These are phyloP conservation scores for Calyptommatus sinebrachiatus DNA, from an alignment of 2,113 vertebrate genomes.

Conservation along the genomic window DNA sequence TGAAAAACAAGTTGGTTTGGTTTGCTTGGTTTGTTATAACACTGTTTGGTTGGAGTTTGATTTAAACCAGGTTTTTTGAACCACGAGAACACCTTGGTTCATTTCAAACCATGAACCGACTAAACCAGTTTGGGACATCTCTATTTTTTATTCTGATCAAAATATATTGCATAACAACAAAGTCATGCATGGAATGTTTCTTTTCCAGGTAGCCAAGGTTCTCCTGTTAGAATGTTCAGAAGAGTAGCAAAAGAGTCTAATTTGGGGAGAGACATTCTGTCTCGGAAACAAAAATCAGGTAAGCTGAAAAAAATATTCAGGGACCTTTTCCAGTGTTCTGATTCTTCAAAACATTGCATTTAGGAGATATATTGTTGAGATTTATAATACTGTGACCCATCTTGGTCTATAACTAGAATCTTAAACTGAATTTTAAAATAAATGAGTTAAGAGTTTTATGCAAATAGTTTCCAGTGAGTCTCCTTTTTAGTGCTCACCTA, in stretches of 20 bases:
- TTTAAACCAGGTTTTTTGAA: too few species aligned
- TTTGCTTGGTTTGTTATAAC: too few species aligned
- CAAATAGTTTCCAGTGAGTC: too few species aligned
- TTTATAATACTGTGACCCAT: not conserved
- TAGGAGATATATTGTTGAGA: not conserved
- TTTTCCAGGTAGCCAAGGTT: conserved; percentile 67
- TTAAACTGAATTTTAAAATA: not conserved
- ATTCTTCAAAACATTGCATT: not conserved
- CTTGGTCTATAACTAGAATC: not conserved
- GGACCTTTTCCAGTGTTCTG: not conserved
- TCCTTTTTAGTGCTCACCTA: too few species aligned
- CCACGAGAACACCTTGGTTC: too few species aligned
- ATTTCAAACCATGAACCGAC: too few species aligned
- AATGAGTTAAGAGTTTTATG: not conserved
- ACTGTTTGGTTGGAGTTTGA: too few species aligned
- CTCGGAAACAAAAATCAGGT: conserved; percentile 71
- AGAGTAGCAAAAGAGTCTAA: conserved; percentile 51
- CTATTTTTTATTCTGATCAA: not conserved
- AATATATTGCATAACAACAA: not conserved
- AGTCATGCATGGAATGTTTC: conserved; percentile 6
- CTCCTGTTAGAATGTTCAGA: conserved; percentile 53
- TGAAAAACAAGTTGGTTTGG: too few species aligned
- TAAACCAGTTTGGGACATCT: too few species aligned
- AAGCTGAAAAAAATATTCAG: conserved; percentile 12
- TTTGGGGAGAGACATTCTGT: conserved; percentile 73